Base-by-base conservation (phyloP, 2,113 vertebrate species). In the Bolborhynchus lineola region DNA sequence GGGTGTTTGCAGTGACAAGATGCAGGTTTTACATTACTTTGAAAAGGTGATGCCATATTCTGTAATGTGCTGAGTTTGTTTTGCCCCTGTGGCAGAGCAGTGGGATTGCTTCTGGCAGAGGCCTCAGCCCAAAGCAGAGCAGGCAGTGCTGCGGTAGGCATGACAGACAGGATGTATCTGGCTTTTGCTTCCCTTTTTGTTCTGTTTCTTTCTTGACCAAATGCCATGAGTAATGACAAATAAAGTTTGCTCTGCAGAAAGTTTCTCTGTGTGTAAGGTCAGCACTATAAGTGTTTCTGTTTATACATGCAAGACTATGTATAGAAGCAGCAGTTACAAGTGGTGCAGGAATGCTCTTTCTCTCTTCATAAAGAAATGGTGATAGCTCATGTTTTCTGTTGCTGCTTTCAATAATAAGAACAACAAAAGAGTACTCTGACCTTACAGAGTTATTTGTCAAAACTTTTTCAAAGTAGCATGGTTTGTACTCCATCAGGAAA, bases 1-100 rank as follows among this genome's bases (percentile, higher is more conserved):
- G n/a, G 5, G 26, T 39, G 37, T 67, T 88, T 63, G 39, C 60
- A 55, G 33, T 47, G 52, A 76, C 19, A 46, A 53, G 77, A 53
- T 0, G 1, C 23, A 10, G 5, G 0, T 60, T 18, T 60, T 18
- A 5, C 1, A 0, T 77, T 60, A 19, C 47, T 60, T 26, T 60
- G 80, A 11, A n/a, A 76, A 80, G 35, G 9, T 8, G 25, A 21
- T 44, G 4, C 33, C 1, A 0, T 26, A 0, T 55, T 82, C 37
- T 59, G 13, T 31, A 1, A 12, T 2, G 16, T 19, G 28, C 37
- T 62, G 65, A 16, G 15, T 39, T 70, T 33, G 11, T n/a, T 74
- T 76, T 26, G 15, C 29, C 25, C 15, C 63, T 29, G 25, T 74
- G 49, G 46, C 50, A 41, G 44, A 77, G 47, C 46, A 25, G 53